Conservation (phyloP, 2,888 invertebrate genomes). For the Perdita meconis region DNA sequence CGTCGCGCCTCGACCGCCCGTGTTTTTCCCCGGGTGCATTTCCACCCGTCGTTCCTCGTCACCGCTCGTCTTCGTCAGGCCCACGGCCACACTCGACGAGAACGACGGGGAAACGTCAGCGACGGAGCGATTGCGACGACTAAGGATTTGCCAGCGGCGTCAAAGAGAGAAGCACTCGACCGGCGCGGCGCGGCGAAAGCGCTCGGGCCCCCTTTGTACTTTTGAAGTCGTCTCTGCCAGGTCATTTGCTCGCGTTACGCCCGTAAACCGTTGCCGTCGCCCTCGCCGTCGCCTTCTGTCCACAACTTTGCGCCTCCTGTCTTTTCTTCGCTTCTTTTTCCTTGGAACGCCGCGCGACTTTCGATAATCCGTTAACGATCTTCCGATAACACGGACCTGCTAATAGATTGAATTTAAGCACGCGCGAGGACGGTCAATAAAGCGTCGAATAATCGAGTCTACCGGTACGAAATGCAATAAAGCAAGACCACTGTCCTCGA, state of each 20-base stretch:
- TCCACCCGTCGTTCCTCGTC: constrained; percentile 20
- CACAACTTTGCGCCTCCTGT: constrained; percentile 12
- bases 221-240: constrained; percentile 55
- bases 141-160: constrained; percentile 62
- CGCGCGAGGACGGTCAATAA: too few species aligned
- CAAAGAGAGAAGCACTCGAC: constrained; percentile 72
- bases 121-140: constrained; percentile 46
- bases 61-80: constrained; percentile 34
- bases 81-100: constrained; percentile 54
- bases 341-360: neutral
- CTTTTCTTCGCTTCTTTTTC: neutral
- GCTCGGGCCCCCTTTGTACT: constrained; percentile 75
- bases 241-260: constrained; percentile 64
- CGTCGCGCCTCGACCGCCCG: constrained; percentile 26
- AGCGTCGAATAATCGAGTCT: neutral
- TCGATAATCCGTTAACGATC: neutral
- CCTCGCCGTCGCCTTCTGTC: constrained; percentile 10
- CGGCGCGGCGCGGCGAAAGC: constrained; percentile 74
- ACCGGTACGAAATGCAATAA: neutral
- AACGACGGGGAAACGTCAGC: constrained; percentile 39
- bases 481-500: neutral
- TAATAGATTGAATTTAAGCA: too few species aligned
- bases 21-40: constrained; percentile 15
- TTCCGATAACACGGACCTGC: too few species aligned
- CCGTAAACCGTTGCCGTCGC: constrained; percentile 53